Evolutionary conservation across 2,888 invertebrate species (phyloP), one percentile per base, ranked within the genome.

Genomic region (Torymus aiolomorphi): DNA sequence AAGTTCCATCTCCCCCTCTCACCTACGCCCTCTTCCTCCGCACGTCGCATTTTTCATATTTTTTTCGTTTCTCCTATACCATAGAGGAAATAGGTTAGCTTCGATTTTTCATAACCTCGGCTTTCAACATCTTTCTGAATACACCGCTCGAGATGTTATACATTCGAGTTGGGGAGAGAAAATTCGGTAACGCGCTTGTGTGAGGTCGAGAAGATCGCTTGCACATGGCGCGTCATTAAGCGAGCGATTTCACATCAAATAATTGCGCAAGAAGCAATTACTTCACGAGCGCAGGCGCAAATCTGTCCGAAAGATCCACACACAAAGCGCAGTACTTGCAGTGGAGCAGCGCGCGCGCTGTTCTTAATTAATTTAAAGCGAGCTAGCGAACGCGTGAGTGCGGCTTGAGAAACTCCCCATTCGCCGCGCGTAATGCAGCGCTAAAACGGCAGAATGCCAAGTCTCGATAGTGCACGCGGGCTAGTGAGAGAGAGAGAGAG

Each of bases 21-120:
- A 10, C 81, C 16, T 20, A 42, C 42, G 42, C 42, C 42, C 13
- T 52, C 66, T 49, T 52, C 10, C 62, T 12, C 2, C 18, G 20
- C 10, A n/a, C 69, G 10, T 18, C 67, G 16, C 67, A 78, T 76
- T 81, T 73, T 73, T 81, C 81, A 73, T 69, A 79, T 16, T 69
- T 76, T 76, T 67, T 42, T 24, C 69, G 16, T n/a, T 65, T n/a
- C 2, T 16, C 51, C 51, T 57, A 51, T 51, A 10, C 42, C 42
- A 8, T 14, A 57, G 59, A 67, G 59, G 31, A 62, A 70, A 67
- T 65, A 52, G 52, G 5, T 69, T 14, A 13, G 24, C 63, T 49
- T 69, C 67, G 76, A 76, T 73, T 73, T 76, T 65, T 76, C 76
- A 59, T 71, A 74, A 69, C 13, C 14, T 18, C 42, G 42, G 42